A percentile compares a stretch with the other conserved stretches of the same genome.
These are phyloP conservation scores for Iphiclides podalirius DNA, from an alignment of 2,888 invertebrate genomes.

Conservation along the genomic window DNA sequence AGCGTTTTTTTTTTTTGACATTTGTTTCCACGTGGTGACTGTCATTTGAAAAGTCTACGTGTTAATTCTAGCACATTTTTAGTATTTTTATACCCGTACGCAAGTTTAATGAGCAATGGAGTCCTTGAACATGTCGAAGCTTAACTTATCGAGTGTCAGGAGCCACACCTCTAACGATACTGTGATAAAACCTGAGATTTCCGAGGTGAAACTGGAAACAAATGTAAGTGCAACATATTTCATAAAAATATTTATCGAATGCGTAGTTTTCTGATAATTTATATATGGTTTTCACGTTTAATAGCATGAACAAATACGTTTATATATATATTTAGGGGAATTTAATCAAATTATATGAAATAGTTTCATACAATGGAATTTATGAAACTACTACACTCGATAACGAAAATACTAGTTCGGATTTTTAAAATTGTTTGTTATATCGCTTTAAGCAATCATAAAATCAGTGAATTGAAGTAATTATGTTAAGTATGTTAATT, in stretches of 20 bases:
- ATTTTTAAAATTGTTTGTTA: no score
- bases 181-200: constrained; percentile 44
- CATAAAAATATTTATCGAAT: not conserved
- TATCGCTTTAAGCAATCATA: no score
- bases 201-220: constrained; percentile 49
- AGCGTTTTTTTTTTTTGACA: constrained; percentile 57
- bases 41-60: constrained; percentile 69
- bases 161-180: constrained; percentile 50
- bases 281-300: no score
- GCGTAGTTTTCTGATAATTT: not conserved
- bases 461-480: no score
- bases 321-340: no score
- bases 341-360: no score
- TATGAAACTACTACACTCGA: no score
- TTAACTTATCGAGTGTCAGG: constrained; percentile 63
- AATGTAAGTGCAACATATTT: constrained; percentile 45
- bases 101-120: constrained; percentile 52
- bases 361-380: no score
- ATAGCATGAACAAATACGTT: no score
- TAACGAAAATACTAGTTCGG: no score
- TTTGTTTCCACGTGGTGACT: constrained; percentile 74
- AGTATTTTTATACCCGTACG: constrained; percentile 35
- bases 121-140: constrained; percentile 68
- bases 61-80: constrained; percentile 51
- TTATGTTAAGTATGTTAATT: no score